Evolutionary conservation across 2,888 invertebrate species (phyloP).

Genomic region (Girardia tigrina): DNA sequence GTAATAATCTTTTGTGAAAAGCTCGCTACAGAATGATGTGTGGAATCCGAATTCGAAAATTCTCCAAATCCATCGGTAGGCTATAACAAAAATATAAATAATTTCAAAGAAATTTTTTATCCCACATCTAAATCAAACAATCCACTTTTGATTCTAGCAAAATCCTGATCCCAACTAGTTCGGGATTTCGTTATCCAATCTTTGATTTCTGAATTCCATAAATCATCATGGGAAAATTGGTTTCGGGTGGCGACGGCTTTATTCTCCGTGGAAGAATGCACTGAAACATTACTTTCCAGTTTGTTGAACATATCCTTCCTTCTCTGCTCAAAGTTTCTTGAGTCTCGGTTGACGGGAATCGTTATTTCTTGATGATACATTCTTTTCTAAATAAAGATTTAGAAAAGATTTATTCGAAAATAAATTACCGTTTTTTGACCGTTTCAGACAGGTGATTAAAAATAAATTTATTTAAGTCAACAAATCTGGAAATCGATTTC

Average conservation of each 20-base stretch:
- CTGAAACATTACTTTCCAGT: slow-evolving; percentile 11
- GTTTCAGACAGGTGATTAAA: slow-evolving; percentile 3
- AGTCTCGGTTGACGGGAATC: slow-evolving; percentile 28
- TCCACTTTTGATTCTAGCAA: slow-evolving; percentile 1
- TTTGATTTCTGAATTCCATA: slow-evolving; percentile 28
- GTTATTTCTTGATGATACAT: slow-evolving; percentile 29
- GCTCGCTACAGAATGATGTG: not conserved
- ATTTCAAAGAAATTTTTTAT: not conserved
- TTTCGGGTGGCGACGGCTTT: not conserved
- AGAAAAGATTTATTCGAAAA: not conserved
- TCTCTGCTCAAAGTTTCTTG: slow-evolving; percentile 29
- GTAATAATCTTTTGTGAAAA: not conserved
- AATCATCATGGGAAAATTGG: not conserved
- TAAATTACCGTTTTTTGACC: not conserved
- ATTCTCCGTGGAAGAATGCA: not conserved
- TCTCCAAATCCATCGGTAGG: not conserved
- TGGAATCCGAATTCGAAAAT: not conserved
- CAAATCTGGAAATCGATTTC: slow-evolving; percentile 1
- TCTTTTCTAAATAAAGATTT: not conserved
- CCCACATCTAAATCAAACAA: not conserved
- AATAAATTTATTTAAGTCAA: not conserved
- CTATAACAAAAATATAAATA: not conserved
- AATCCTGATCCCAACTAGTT: slow-evolving; percentile 28
- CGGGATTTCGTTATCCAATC: slow-evolving; percentile 26
- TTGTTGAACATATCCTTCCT: slow-evolving; percentile 30